phyloP scores from a whole-genome alignment of 2,113 vertebrate species.

The Ifrita kowaldi region DNA sequence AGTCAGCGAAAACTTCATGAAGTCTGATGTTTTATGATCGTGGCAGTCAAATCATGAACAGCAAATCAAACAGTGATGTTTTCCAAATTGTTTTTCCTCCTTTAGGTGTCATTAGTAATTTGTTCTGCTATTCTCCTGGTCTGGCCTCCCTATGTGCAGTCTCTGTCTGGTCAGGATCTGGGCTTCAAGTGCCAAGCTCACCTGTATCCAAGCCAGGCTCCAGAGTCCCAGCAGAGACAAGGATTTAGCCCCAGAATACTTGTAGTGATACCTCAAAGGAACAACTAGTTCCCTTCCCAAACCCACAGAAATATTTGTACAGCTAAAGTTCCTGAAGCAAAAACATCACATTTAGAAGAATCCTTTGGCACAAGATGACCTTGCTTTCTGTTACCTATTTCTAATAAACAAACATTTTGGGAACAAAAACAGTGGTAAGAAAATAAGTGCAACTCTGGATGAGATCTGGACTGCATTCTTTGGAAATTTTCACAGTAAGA shows the following conservation, averaged over 20 bases:
- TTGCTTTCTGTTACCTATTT: constrained; percentile 58
- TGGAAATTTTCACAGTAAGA: constrained; percentile 1
- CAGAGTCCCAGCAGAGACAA: constrained; percentile 39
- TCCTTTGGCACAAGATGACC: background rate
- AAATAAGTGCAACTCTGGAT: constrained; percentile 15
- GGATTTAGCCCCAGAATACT: constrained; percentile 21
- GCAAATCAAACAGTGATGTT: background rate
- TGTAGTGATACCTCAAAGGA: constrained; percentile 5
- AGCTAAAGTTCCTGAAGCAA: constrained; percentile 1
- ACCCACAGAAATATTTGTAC: constrained; percentile 51
- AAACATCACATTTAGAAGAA: constrained; percentile 31
- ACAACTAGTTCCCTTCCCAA: constrained; percentile 13
- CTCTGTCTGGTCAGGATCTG: constrained; percentile 51
- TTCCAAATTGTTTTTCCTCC: constrained; percentile 9
- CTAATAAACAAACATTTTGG: constrained; percentile 28
- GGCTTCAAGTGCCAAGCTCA: constrained; percentile 55
- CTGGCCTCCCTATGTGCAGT: constrained; percentile 5
- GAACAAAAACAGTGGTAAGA: constrained; percentile 19
- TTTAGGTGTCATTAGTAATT: constrained; percentile 69
- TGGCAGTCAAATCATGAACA: background rate
- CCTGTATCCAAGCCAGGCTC: constrained; percentile 41
- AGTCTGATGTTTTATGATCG: background rate
- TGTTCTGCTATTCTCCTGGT: constrained; percentile 57
- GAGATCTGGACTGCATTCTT: constrained; percentile 1
- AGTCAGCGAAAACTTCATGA: background rate